Evolutionary conservation across 2,113 vertebrate genomes (phyloP).

Genomic region (Fulmarus glacialis): DNA sequence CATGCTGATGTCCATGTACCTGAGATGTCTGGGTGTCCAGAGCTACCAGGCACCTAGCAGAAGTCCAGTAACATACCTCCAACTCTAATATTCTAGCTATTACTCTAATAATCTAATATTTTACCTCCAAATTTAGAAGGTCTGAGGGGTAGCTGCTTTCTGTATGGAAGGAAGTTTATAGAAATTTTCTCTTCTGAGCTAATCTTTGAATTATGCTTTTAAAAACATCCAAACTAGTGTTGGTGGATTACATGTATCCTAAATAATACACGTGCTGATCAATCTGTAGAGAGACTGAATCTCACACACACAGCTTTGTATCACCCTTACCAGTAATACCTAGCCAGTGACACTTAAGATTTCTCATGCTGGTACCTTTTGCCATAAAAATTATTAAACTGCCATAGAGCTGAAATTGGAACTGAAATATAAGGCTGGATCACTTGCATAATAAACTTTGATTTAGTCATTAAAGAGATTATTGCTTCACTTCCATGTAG

Average conservation of each 20-base stretch:
- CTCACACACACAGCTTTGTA: neutral
- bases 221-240: neutral
- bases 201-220: neutral
- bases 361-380: conserved; percentile 10
- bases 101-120: neutral
- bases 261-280: neutral
- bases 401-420: conserved; percentile 26
- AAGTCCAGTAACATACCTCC: neutral
- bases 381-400: conserved; percentile 59
- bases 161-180: neutral
- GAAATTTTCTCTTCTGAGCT: neutral
- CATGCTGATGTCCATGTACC: no score
- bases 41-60: neutral
- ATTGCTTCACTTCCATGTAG: neutral
- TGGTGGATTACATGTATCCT: neutral
- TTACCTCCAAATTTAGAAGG: neutral
- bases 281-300: neutral
- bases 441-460: conserved; percentile 51
- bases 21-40: neutral
- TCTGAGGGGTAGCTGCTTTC: neutral
- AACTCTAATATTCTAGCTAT: neutral
- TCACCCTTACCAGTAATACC: neutral
- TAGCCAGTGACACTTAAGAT: neutral
- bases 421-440: conserved; percentile 37
- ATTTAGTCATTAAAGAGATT: conserved; percentile 46